Evolutionary conservation across 2,113 vertebrate genomes (phyloP).

Genomic region (Osmerus mordax): DNA sequence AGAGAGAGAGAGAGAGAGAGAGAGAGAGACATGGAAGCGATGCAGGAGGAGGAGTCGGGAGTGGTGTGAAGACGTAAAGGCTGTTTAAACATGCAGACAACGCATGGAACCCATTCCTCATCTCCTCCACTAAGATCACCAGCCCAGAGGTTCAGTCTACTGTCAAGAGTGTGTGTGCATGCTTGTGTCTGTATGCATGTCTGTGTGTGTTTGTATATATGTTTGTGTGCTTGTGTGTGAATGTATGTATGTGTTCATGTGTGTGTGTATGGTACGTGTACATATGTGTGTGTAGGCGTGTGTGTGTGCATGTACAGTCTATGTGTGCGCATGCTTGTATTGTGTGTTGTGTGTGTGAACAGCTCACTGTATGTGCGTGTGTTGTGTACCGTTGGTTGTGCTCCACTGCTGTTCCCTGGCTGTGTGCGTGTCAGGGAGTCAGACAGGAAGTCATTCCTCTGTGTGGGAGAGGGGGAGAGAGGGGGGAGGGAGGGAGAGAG

Average conservation of each 20-base stretch:
- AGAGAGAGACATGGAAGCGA: background rate
- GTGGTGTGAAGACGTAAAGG: too few species aligned
- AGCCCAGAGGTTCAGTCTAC: background rate
- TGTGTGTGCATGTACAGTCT: too few species aligned
- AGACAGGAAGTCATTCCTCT: conserved; percentile 20
- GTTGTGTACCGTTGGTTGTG: background rate
- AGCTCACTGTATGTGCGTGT: conserved; percentile 13
- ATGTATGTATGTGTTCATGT: conserved; percentile 16
- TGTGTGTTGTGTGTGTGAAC: background rate
- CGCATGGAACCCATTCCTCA: too few species aligned
- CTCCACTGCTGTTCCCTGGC: too few species aligned
- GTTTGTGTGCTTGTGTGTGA: background rate
- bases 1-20: background rate
- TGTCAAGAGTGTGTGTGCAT: background rate
- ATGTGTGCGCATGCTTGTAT: background rate
- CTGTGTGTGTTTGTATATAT: background rate
- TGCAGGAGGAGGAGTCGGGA: too few species aligned
- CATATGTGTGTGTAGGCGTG: too few species aligned
- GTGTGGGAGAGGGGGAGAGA: background rate
- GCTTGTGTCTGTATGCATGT: background rate
- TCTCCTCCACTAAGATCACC: too few species aligned
- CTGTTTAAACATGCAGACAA: too few species aligned
- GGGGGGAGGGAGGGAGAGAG: background rate
- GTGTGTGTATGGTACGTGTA: background rate
- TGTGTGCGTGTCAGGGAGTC: too few species aligned